Base-by-base conservation (phyloP, 2,797 vertebrate genomes). In the Tadarida brasiliensis region DNA sequence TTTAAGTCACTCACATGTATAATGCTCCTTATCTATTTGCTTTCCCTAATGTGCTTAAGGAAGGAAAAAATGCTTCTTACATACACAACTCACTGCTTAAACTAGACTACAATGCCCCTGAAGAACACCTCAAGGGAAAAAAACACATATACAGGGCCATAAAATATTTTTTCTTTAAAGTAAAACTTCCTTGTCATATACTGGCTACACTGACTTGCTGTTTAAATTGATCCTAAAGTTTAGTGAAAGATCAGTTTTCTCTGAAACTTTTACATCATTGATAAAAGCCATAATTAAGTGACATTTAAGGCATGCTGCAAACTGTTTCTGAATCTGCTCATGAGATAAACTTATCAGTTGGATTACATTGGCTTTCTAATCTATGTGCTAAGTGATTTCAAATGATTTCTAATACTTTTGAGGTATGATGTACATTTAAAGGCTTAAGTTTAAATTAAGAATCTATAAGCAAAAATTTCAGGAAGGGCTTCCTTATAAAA, bases 301-400 rank as follows among this genome's bases (percentile, higher is more conserved):
- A 26, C 80, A 74, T 87, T 96, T 76, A 94, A 97, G 49, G 24
- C 61, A 76, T 92, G 9, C 35, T 91, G 28, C 15, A 94, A 90
- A 88, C 28, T 94, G 26, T 90, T 59, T 95, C 49, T 94, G 88
- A 94, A 94, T 97, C 84, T 95, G 47, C 91, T 86, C 35, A 44
- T 71, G 49, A 96, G 85, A 94, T 95, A 88, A 94, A 93, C 22
- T 87, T 95, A 82, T 63, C 67, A 85, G 20, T 89, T 85, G 67
- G 30, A 92, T 89, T 96, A 90, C 54, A 86, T 94, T 96, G 77
- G 24, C 5, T 88, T 96, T 97, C 73, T 86, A 94, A 88, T 95
- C 82, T 91, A 24, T 56, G 3, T 61, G 22, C 86, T 94, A 67
- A 91, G 47, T 87, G 33, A 93, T 93, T 95, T 95, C 61, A 95